Evolutionary conservation across 2,888 invertebrate genomes (phyloP), one percentile per base, ranked within the genome.

Genomic region (Sepiola atlantica): DNA sequence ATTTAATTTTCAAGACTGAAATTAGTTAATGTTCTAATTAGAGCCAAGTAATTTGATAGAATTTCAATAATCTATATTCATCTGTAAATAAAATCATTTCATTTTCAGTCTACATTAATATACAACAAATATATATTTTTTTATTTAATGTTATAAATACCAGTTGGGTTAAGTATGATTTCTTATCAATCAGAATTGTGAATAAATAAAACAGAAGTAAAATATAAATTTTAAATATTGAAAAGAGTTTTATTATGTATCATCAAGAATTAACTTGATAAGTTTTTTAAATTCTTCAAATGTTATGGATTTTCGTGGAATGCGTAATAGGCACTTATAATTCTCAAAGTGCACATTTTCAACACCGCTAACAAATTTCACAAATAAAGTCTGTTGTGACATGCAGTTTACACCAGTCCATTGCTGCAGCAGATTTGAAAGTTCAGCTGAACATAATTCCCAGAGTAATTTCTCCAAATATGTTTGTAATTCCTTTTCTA

Each of bases 381-480:
- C 96, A 94, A 94, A 95, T 45, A 96, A 93, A 14, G 95, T 95
- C 32, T 94, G 90, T 6, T 94, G 94, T 94, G 95, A 96, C 35
- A 96, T 94, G 95, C 96, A 96, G 94, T 96, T 96, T 55, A 94
- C 95, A 12, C 95, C 95, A 93, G 95, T 95, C 96, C 96, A 96
- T 57, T 95, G 94, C 21, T 95, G 94, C n/a, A 96, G 94, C 24
- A 96, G 94, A 77, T 94, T 95, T 20, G 93, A 55, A 8, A 96
- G 93, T 20, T 95, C 95, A 54, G 90, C 61, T 45, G 95, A 95
- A 28, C 95, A 95, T 45, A 96, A 94, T 90, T 95, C 95, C 94
- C 95, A 95, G 6, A 96, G 92, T 93, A 95, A 95, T 93, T 95
- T 95, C 94, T 96, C 96, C 90, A 96, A 95, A 20, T 95, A 95